phyloP scores from a whole-genome alignment of 2,888 invertebrate species.

The Heliothis peltigera region DNA sequence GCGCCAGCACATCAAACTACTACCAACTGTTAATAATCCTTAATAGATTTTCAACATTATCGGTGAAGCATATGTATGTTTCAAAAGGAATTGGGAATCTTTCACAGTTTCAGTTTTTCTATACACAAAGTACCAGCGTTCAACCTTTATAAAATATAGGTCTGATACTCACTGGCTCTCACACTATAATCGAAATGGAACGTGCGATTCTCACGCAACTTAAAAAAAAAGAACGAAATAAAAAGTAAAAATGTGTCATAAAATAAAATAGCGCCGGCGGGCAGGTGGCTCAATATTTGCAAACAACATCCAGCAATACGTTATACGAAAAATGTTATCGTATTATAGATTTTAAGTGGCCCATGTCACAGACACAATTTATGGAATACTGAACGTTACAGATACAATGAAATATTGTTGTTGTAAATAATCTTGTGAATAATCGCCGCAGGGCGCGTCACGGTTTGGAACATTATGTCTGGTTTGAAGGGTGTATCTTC shows the following conservation, averaged over 20 bases:
- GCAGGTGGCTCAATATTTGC: conserved; percentile 73
- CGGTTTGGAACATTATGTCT: conserved; percentile 48
- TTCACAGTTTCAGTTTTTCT: no score
- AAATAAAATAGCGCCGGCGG: conserved; percentile 58
- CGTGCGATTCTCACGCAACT: not conserved
- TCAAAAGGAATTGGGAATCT: no score
- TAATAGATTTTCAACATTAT: no score
- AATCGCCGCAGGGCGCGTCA: conserved; percentile 51
- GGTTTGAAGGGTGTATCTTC: conserved; percentile 20
- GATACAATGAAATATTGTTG: conserved; percentile 61
- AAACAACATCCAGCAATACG: conserved; percentile 61
- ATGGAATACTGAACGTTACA: conserved; percentile 58
- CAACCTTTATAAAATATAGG: no score
- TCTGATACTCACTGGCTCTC: no score
- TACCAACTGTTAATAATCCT: no score
- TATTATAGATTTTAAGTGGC: conserved; percentile 65
- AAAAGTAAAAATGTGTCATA: conserved; percentile 49
- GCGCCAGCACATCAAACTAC: no score
- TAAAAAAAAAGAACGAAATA: conserved; percentile 33
- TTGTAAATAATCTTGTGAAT: conserved; percentile 70
- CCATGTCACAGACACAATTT: conserved; percentile 56
- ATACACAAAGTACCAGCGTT: no score
- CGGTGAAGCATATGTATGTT: no score
- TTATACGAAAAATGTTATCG: conserved; percentile 65
- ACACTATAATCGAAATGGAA: not conserved